phyloP scores from a whole-genome alignment of 1,140 invertebrate species.

The Drosophila sp. region DNA sequence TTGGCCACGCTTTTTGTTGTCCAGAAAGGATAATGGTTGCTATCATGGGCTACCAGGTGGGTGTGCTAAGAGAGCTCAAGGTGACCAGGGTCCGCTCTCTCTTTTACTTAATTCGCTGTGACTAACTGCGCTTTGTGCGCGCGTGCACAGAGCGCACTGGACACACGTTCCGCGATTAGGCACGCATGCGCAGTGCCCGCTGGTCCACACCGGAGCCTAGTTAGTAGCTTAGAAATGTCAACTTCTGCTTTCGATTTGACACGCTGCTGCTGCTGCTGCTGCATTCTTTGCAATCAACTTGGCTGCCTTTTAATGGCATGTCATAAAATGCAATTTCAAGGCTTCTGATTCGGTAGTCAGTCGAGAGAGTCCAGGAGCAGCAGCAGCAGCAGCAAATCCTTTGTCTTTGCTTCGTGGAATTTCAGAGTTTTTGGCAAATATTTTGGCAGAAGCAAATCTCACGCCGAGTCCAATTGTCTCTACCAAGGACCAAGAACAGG shows the following conservation, averaged over 20 bases:
- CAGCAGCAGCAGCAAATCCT: slow-evolving; percentile 27
- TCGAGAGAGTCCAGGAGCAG: slow-evolving; percentile 8
- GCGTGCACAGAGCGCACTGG: slow-evolving; percentile 54
- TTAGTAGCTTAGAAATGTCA: slow-evolving; percentile 75
- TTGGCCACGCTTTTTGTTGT: slow-evolving; percentile 67
- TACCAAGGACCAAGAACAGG: slow-evolving; percentile 18
- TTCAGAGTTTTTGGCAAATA: slow-evolving; percentile 57
- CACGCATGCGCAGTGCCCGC: slow-evolving; percentile 63
- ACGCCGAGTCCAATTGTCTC: slow-evolving; percentile 60
- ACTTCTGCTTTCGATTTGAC: slow-evolving; percentile 54
- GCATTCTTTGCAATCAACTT: slow-evolving; percentile 55
- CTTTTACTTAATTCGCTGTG: slow-evolving; percentile 67
- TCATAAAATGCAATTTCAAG: slow-evolving; percentile 77
- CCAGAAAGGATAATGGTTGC: slow-evolving; percentile 64
- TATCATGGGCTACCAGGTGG: slow-evolving; percentile 63
- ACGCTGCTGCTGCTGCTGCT: slow-evolving; percentile 36
- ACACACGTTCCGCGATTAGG: slow-evolving; percentile 68
- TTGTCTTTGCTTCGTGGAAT: slow-evolving; percentile 56
- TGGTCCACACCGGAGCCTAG: slow-evolving; percentile 38
- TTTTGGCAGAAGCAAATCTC: slow-evolving; percentile 63
- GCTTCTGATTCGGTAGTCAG: slow-evolving; percentile 66
- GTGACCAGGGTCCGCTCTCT: slow-evolving; percentile 20
- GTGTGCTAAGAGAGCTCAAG: slow-evolving; percentile 65
- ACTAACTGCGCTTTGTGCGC: slow-evolving; percentile 68
- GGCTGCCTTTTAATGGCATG: slow-evolving; percentile 57